Evolutionary conservation across 2,888 invertebrate species (phyloP), one percentile per base, ranked within the genome.

Genomic region (Drosophila parthenogenetica): DNA sequence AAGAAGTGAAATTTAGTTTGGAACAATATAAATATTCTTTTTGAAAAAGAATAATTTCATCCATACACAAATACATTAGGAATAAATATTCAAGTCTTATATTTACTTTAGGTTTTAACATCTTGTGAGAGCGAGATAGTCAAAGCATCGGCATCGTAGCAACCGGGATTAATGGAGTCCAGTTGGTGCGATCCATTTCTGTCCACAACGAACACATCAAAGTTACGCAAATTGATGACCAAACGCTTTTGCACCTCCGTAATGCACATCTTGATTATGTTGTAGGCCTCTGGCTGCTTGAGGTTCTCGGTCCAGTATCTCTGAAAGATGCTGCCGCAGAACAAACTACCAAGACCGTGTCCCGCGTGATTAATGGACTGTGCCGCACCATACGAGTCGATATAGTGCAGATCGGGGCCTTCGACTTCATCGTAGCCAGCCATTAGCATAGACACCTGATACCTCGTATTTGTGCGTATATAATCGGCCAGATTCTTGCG

Each of bases 341-440:
- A 97, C 90, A 95, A 96, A 17, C 98, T 97, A 85, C 98, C 98
- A 93, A 97, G 98, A 5, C 99, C 99, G 92, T 98, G 98, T 46
- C 97, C 95, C 68, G 96, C 97, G 93, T 96, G 99, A 39, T 97
- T 96, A 32, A 98, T 94, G 90, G 96, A 95, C 55, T 96, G 95
- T 86, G 96, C 94, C 5, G 98, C 97, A 45, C 98, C 98, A 90
- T 98, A 93, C 89, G 99, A 98, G 93, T 99, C 99, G 93, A 99
- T 96, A 90, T 95, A 98, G 91, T 96, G 98, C 4, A 99, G 93
- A 88, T 97, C 95, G 0, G 98, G 96, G 1, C 97, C 96, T 69
- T 95, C 95, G 69, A 94, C 94, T 78, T 96, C 96, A 91, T 98
- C 98, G 92, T 95, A 97, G 0, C 83, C 83, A 1, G 83, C 83